Conservation (phyloP, 2,888 invertebrate species). For the Agrochola litura region DNA sequence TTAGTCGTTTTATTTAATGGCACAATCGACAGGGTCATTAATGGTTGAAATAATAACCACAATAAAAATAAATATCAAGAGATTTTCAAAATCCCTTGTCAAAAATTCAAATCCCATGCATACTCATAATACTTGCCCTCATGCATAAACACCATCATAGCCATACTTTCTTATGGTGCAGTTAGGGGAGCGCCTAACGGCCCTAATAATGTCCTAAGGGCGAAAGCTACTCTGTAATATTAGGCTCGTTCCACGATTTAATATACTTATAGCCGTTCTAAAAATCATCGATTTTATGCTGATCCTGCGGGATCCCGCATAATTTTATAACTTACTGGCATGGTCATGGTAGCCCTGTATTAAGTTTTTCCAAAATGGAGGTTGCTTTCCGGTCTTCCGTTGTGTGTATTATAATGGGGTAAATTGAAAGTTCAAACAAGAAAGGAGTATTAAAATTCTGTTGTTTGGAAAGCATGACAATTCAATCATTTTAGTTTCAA, state of each 20-base stretch:
- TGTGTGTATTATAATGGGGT: not conserved
- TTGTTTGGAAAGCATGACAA: not conserved
- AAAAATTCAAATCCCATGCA: constrained; percentile 3
- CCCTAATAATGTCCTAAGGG: constrained; percentile 51
- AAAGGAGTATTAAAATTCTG: not conserved
- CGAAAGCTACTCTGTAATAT: constrained; percentile 53
- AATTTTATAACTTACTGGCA: constrained; percentile 37
- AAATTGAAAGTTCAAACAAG: not conserved
- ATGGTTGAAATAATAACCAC: not conserved
- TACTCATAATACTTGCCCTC: constrained; percentile 3
- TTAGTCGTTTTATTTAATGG: not conserved
- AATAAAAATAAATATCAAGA: not conserved
- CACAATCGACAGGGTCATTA: not conserved
- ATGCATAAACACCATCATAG: constrained; percentile 18
- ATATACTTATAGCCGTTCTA: constrained; percentile 31
- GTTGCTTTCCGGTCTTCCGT: not conserved
- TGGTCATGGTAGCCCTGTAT: not conserved
- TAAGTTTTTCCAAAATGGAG: not conserved
- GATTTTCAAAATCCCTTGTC: not conserved
- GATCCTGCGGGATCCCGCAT: constrained; percentile 33
- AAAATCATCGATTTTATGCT: constrained; percentile 52
- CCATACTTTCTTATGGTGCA: constrained; percentile 56
- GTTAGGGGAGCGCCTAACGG: constrained; percentile 54
- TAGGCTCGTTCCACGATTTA: constrained; percentile 37
- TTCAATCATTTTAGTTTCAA: not conserved